Percentiles rank a stretch among this genome's conserved stretches.
These are phyloP conservation scores for Orycteropus afer DNA, from an alignment of 2,113 vertebrate species.

Conservation along the genomic window DNA sequence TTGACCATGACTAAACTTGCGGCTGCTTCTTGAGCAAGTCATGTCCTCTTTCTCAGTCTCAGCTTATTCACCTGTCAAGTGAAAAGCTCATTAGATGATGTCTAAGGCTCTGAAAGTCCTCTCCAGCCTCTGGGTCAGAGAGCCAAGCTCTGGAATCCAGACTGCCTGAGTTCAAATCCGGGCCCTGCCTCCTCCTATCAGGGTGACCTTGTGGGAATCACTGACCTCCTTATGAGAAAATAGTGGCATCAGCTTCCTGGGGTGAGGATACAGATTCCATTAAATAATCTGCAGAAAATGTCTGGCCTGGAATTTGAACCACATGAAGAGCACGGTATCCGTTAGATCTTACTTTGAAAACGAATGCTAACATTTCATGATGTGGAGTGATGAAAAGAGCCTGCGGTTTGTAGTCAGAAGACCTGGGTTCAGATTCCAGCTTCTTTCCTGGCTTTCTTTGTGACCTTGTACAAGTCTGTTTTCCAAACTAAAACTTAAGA, in stretches of 20 bases:
- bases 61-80: neutral
- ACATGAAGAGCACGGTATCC: neutral
- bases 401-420: neutral
- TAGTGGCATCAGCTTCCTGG: accelerated
- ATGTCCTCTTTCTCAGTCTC: neutral
- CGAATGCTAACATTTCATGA: neutral
- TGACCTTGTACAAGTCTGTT: neutral
- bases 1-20: neutral
- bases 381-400: neutral
- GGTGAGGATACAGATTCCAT: no score
- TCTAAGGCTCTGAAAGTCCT: accelerated
- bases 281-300: neutral
- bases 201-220: neutral
- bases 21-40: neutral
- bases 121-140: neutral
- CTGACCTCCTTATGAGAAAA: neutral
- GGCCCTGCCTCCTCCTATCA: neutral
- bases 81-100: neutral
- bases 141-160: neutral
- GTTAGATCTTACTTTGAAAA: neutral
- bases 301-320: neutral
- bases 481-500: neutral
- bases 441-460: neutral
- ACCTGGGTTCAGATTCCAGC: neutral
- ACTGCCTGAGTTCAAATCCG: neutral